Percentiles rank a stretch among this genome's conserved stretches.
These are phyloP conservation scores for Limenitis arthemis DNA, from an alignment of 2,888 invertebrate species.

Conservation along the genomic window DNA sequence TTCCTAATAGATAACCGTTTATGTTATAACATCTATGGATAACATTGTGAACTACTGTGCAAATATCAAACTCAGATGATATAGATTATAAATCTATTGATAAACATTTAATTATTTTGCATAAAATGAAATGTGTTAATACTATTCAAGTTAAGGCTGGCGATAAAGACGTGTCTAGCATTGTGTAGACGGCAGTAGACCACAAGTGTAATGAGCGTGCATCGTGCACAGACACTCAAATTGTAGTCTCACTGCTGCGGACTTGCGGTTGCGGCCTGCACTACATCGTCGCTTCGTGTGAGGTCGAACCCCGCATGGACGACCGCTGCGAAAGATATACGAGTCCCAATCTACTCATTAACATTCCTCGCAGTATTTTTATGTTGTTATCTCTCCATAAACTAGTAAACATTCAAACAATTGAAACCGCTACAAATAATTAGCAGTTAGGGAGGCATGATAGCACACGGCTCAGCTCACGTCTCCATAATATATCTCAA, in stretches of 20 bases:
- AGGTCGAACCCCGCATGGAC: constrained; percentile 10
- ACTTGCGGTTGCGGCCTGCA: constrained; percentile 23
- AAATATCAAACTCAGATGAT: too few species aligned
- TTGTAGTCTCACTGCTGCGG: constrained; percentile 40
- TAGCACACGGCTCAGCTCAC: constrained; percentile 54
- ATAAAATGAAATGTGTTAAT: neutral
- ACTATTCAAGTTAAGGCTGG: neutral
- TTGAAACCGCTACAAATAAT: constrained; percentile 64
- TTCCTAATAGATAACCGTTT: too few species aligned
- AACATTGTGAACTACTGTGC: too few species aligned
- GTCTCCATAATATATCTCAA: constrained; percentile 70
- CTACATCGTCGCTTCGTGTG: constrained; percentile 19
- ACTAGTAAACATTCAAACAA: constrained; percentile 37
- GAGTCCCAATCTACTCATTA: neutral
- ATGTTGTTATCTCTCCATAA: neutral
- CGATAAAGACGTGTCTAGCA: constrained; percentile 30
- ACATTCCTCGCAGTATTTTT: neutral
- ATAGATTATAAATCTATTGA: too few species aligned
- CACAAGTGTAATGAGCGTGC: constrained; percentile 35
- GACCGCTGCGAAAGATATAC: neutral
- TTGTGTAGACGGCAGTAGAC: constrained; percentile 31
- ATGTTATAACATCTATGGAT: too few species aligned
- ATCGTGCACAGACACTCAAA: constrained; percentile 32
- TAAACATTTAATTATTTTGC: too few species aligned
- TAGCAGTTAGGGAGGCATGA: constrained; percentile 56